phyloP scores from a whole-genome alignment of 2,888 invertebrate species.

The Hydriomena furcata region DNA sequence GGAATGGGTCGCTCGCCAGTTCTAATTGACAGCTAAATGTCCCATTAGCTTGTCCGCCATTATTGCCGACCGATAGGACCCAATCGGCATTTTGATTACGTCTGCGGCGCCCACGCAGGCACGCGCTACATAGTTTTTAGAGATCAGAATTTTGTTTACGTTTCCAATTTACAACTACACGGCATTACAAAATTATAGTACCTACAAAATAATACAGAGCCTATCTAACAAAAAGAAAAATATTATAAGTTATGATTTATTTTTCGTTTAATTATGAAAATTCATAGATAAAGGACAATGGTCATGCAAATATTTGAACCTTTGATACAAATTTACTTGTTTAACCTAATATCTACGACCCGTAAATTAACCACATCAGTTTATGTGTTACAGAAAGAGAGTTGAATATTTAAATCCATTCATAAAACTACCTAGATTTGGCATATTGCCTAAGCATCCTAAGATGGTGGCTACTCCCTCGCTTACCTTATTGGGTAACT shows the following conservation, averaged over 20 bases:
- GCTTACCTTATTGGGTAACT: constrained; percentile 62
- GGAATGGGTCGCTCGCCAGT: constrained; percentile 36
- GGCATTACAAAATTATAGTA: too few relatives aligned
- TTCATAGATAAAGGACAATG: too few relatives aligned
- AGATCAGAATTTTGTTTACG: constrained; percentile 33
- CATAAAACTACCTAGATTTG: constrained; percentile 35
- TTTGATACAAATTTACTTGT: too few relatives aligned
- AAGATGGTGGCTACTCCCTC: constrained; percentile 58
- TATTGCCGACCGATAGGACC: constrained; percentile 53
- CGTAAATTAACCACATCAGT: too few relatives aligned
- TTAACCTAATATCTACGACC: too few relatives aligned
- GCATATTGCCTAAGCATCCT: constrained; percentile 33
- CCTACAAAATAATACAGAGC: too few relatives aligned
- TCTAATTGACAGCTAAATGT: constrained; percentile 73
- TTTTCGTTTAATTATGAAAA: too few relatives aligned
- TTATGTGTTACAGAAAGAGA: too few relatives aligned
- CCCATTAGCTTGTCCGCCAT: constrained; percentile 59
- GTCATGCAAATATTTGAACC: too few relatives aligned
- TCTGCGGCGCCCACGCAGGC: constrained; percentile 41
- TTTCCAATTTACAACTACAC: constrained; percentile 32
- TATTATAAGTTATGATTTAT: too few relatives aligned
- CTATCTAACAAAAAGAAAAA: too few relatives aligned
- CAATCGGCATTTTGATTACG: constrained; percentile 46
- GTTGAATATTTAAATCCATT: constrained; percentile 41
- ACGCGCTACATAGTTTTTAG: constrained; percentile 29